These are phyloP conservation scores for Arvicanthis niloticus DNA, from an alignment of 2,113 vertebrate species.

Conservation along the genomic window DNA sequence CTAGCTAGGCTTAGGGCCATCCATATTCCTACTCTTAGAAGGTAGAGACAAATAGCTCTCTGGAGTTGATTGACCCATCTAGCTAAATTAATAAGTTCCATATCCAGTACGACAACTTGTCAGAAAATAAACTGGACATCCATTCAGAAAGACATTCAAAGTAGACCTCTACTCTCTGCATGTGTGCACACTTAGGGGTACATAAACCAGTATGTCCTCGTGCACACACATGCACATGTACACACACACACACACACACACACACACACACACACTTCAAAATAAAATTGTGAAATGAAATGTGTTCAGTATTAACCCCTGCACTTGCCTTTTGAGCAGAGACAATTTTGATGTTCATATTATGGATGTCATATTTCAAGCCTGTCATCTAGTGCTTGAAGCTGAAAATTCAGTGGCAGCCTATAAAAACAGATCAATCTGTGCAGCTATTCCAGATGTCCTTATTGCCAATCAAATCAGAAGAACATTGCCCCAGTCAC, in stretches of 20 bases:
- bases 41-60: neutral
- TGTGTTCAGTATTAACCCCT: neutral
- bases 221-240: too few species aligned
- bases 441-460: neutral
- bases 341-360: neutral
- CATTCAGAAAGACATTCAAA: neutral
- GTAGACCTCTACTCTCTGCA: neutral
- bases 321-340: neutral
- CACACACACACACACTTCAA: neutral
- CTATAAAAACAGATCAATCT: neutral
- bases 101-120: too few species aligned
- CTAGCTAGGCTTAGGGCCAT: too few species aligned
- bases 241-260: neutral
- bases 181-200: too few species aligned
- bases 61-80: neutral
- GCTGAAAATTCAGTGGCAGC: neutral
- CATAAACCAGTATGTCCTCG: neutral
- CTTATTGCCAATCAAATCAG: neutral
- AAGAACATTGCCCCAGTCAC: neutral
- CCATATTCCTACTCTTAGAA: neutral
- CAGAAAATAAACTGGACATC: neutral
- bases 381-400: slow-evolving; percentile 15
- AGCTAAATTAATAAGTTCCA: neutral
- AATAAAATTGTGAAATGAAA: neutral
- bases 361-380: neutral